phyloP scores from a whole-genome alignment of 2,113 vertebrate species.

The Rhegmatorhina hoffmannsi region DNA sequence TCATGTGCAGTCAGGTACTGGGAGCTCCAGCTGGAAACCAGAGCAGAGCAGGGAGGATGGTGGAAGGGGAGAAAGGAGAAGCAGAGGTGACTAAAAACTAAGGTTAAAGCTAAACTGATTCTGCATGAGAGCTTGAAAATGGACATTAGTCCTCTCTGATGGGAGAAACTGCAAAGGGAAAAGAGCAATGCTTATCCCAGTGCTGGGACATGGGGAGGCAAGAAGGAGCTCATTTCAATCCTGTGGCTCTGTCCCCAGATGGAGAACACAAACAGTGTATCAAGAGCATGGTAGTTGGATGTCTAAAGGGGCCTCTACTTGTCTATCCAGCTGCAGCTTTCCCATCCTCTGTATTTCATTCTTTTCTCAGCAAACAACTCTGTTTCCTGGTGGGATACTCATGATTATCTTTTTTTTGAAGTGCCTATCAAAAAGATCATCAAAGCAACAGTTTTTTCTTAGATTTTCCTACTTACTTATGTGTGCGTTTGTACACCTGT shows the following conservation, averaged over 20 bases:
- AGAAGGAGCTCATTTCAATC: rapidly evolving
- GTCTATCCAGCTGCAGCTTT: not conserved
- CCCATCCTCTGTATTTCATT: not conserved
- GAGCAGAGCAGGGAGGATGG: not conserved
- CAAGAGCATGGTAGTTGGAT: not conserved
- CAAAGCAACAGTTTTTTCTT: not conserved
- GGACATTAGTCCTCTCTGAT: not conserved
- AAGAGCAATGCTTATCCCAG: not conserved
- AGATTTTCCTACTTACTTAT: not conserved
- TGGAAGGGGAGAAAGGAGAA: not conserved
- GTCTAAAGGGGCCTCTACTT: not conserved
- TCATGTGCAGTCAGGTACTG: rapidly evolving
- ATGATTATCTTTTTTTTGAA: not conserved
- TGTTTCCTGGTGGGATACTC: not conserved
- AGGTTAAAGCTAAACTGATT: not conserved
- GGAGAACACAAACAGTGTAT: not conserved
- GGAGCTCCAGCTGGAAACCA: not conserved
- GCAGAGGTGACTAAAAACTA: rapidly evolving
- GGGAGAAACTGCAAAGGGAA: not conserved
- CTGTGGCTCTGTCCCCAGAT: not conserved
- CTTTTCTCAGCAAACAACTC: not conserved
- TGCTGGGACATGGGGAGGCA: rapidly evolving
- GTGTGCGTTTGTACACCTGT: not conserved
- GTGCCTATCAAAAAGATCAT: not conserved
- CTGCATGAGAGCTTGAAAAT: not conserved